These are phyloP conservation scores for Callipepla squamata DNA, from an alignment of 2,113 vertebrate species.

Conservation along the genomic window DNA sequence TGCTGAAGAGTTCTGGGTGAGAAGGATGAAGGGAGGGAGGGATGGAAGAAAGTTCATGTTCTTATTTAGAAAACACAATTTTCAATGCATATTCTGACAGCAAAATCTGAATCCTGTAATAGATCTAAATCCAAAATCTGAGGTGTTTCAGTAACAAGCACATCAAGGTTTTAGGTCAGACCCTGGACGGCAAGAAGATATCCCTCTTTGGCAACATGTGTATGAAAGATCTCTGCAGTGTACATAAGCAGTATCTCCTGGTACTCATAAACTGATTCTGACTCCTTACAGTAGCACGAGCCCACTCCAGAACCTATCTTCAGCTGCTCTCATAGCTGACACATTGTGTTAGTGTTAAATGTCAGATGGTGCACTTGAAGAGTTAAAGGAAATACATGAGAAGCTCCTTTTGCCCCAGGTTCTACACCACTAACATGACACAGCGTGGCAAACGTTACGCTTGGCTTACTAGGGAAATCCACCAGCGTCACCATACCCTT, in stretches of 20 bases:
- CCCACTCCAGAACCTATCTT: neutral
- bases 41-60: neutral
- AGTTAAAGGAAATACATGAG: neutral
- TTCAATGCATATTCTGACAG: neutral
- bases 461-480: neutral
- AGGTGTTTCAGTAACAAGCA: neutral
- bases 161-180: neutral
- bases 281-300: neutral
- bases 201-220: neutral
- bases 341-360: neutral
- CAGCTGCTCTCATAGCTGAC: neutral
- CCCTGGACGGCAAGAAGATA: neutral
- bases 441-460: neutral
- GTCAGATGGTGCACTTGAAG: neutral
- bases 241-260: neutral
- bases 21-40: neutral
- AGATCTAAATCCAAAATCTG: neutral
- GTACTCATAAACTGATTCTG: neutral
- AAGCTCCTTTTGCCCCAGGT: neutral
- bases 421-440: neutral
- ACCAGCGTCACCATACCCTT: neutral
- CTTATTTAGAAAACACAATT: conserved; percentile 14
- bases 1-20: neutral
- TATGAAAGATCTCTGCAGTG: neutral
- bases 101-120: neutral